Evolutionary conservation across 2,888 invertebrate species (phyloP), one percentile per base, ranked within the genome.

Genomic region (Cancer borealis): DNA sequence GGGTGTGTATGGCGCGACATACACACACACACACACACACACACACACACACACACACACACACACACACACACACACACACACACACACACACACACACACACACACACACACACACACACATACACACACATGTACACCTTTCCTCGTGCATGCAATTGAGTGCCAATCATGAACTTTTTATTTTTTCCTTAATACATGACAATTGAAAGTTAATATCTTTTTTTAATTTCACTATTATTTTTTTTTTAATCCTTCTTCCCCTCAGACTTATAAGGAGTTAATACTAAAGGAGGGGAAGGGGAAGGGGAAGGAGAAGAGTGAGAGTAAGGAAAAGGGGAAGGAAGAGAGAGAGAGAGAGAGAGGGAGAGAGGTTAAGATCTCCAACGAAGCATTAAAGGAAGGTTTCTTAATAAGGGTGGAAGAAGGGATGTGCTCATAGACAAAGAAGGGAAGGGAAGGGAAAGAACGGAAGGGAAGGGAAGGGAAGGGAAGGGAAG

Each of bases 111-210:
- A n/a, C n/a, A n/a, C n/a, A n/a, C n/a, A n/a, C n/a, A n/a, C n/a
- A n/a, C n/a, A n/a, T n/a, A n/a, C n/a, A n/a, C n/a, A n/a, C n/a
- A n/a, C n/a, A n/a, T n/a, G n/a, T n/a, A 14, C 5, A n/a, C 1
- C n/a, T 66, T n/a, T 66, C 54, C 66, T n/a, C 66, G 66, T 66
- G n/a, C 66, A 17, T 66, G 66, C 66, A 66, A 66, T 66, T 66
- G 66, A 66, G n/a, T 66, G 66, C n/a, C 66, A 66, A 66, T 66
- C 66, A 66, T 66, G 21, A 17, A n/a, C n/a, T 5, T 66, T 1
- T 73, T n/a, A n/a, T 73, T 73, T 4, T 73, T n/a, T 73, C n/a
- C 3, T 2, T 73, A 1, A 73, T 73, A n/a, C 21, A 73, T 73
- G n/a, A 26, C 4, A 73, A 73, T 73, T 73, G 73, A 73, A 73